phyloP scores from a whole-genome alignment of 2,113 vertebrate genomes.

The Notothenia coriiceps region DNA sequence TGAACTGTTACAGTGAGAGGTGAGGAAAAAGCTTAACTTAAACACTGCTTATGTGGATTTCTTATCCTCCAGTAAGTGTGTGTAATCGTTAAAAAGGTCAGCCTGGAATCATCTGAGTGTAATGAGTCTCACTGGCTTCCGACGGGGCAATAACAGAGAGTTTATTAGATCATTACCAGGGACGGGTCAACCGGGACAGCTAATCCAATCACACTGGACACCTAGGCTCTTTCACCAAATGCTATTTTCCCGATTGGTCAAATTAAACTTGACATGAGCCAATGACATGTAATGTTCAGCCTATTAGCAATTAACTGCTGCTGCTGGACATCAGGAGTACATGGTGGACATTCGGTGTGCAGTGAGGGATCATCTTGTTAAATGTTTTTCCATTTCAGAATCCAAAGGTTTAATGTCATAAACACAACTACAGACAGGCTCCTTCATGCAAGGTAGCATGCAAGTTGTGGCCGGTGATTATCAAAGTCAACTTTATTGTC shows the following conservation, averaged over 20 bases:
- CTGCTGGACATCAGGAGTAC: not conserved
- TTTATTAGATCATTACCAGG: constrained; percentile 60
- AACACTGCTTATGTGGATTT: not conserved
- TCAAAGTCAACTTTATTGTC: no score
- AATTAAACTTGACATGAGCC: constrained; percentile 46
- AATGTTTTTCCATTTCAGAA: no score
- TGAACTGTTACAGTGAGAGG: no score
- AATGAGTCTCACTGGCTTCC: constrained; percentile 42
- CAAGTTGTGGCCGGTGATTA: constrained; percentile 6
- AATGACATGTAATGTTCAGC: constrained; percentile 31
- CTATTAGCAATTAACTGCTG: constrained; percentile 12
- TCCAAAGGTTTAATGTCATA: no score
- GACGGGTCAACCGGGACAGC: constrained; percentile 43
- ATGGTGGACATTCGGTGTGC: not conserved
- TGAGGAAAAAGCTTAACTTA: no score
- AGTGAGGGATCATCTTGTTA: no score
- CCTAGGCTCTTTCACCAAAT: constrained; percentile 30
- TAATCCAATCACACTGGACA: constrained; percentile 61
- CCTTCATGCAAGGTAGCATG: not conserved
- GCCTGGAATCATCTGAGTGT: constrained; percentile 29
- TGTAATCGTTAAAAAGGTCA: constrained; percentile 40
- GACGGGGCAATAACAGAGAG: constrained; percentile 33
- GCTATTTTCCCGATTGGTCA: constrained; percentile 39
- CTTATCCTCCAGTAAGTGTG: not conserved
- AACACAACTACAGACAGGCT: not conserved